Evolutionary conservation across 2,113 vertebrate species (phyloP).

Genomic region (Heterotis niloticus): DNA sequence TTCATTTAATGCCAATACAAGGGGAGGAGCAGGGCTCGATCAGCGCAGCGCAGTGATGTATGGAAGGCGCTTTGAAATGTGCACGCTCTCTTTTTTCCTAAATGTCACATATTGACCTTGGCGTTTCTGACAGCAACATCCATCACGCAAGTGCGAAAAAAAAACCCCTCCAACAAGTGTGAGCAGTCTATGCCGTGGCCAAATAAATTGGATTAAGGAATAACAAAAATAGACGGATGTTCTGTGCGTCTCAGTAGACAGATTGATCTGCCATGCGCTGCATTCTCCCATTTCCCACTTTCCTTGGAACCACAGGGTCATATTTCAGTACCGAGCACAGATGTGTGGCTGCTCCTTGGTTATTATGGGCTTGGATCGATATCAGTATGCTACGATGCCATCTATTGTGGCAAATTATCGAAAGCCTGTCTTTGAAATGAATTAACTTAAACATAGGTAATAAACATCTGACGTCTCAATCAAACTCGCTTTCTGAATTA

Average conservation of each 20-base stretch:
- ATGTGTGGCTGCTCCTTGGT: slow-evolving; percentile 62
- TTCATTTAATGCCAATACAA: slow-evolving; percentile 84
- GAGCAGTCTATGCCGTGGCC: slow-evolving; percentile 72
- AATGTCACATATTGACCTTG: slow-evolving; percentile 88
- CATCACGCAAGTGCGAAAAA: slow-evolving; percentile 79
- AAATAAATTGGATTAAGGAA: slow-evolving; percentile 87
- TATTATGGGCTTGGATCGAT: slow-evolving; percentile 41
- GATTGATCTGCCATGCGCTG: slow-evolving; percentile 71
- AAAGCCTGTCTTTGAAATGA: slow-evolving; percentile 24
- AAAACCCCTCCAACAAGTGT: slow-evolving; percentile 84
- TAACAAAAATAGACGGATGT: slow-evolving; percentile 84
- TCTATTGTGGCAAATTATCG: slow-evolving; percentile 18
- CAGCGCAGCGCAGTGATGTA: slow-evolving; percentile 84
- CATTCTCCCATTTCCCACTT: slow-evolving; percentile 61
- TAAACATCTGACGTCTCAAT: neutral
- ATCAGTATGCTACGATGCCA: slow-evolving; percentile 29
- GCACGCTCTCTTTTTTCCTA: slow-evolving; percentile 69
- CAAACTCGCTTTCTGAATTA: slow-evolving; percentile 8
- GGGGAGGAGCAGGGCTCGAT: slow-evolving; percentile 83
- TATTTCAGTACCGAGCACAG: slow-evolving; percentile 65
- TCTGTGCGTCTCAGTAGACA: slow-evolving; percentile 71
- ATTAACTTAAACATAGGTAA: slow-evolving; percentile 19
- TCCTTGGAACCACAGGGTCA: slow-evolving; percentile 54
- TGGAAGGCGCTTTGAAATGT: slow-evolving; percentile 80
- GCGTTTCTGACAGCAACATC: slow-evolving; percentile 94